phyloP scores from a whole-genome alignment of 2,113 vertebrate genomes.

The Catharus fuscescens region DNA sequence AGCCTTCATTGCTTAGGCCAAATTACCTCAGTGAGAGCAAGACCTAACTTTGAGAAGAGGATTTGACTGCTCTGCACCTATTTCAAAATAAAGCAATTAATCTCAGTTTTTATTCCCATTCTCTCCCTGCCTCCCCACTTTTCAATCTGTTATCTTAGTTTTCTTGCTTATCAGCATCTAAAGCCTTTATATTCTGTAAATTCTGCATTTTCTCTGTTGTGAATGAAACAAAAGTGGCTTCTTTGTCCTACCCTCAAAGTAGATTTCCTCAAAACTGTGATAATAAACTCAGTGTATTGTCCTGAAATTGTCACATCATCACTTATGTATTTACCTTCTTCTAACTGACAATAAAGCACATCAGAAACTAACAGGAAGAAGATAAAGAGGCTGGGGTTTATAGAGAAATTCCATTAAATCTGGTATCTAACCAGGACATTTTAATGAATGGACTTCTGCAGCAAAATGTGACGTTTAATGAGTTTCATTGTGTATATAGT shows the following conservation, averaged over 20 bases:
- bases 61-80: background rate
- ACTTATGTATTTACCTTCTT: background rate
- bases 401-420: background rate
- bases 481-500: background rate
- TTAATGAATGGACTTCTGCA: background rate
- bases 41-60: background rate
- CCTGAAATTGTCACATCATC: background rate
- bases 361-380: background rate
- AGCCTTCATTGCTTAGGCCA: background rate
- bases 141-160: background rate
- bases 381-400: background rate
- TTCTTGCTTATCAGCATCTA: background rate
- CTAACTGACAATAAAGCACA: background rate
- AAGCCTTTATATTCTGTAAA: background rate
- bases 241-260: background rate
- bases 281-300: background rate
- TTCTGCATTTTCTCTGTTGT: background rate
- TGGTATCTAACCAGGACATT: background rate
- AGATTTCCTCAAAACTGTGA: background rate
- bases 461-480: background rate
- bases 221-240: background rate
- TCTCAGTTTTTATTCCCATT: accelerated
- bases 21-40: background rate
- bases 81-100: background rate
- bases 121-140: accelerated